phyloP scores from a whole-genome alignment of 37 sponge, comb jelly and placozoan species.

The Hormiphora californensis region DNA sequence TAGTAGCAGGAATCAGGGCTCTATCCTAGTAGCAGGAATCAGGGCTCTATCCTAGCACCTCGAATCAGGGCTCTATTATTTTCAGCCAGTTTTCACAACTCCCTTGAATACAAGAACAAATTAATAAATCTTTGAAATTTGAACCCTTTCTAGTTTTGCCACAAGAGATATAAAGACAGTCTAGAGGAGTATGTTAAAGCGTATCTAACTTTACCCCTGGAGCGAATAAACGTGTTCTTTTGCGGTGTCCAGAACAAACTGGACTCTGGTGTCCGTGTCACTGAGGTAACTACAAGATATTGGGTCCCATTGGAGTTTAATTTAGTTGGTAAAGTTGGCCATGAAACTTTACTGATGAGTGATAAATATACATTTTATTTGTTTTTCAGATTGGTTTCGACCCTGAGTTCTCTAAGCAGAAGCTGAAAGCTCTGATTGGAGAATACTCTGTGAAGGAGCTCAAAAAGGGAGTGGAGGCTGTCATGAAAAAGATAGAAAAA shows the following conservation, averaged over 20 bases:
- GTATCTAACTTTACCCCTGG: background rate
- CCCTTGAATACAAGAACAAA: too few relatives aligned
- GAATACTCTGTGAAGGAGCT: constrained; percentile 44
- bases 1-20: too few relatives aligned
- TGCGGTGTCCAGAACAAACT: constrained; percentile 9
- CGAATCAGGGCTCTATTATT: too few relatives aligned
- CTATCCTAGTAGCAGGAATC: too few relatives aligned
- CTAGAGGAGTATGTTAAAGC: constrained; percentile 32
- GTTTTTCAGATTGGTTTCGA: constrained; percentile 28
- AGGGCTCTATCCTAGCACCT: too few relatives aligned
- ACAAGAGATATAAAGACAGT: constrained; percentile 52
- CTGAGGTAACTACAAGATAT: too few relatives aligned
- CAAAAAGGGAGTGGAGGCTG: constrained; percentile 30
- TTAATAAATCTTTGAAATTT: too few relatives aligned
- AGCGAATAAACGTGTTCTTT: constrained; percentile 28
- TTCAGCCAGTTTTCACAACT: too few relatives aligned
- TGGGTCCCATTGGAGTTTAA: too few relatives aligned
- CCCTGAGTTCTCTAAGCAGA: constrained; percentile 45
- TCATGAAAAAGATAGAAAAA: constrained; percentile 41
- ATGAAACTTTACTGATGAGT: too few relatives aligned
- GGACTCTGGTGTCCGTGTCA: constrained; percentile 1
- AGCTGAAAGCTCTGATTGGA: constrained; percentile 35
- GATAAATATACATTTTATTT: too few relatives aligned
- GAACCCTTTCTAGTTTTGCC: constrained; percentile 11
- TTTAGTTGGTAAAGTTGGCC: too few relatives aligned